A percentile compares a stretch with the other conserved stretches of the same genome.
Evolutionary conservation across 2,888 invertebrate species (phyloP).

Genomic region (Ormyrus nitidulus): DNA sequence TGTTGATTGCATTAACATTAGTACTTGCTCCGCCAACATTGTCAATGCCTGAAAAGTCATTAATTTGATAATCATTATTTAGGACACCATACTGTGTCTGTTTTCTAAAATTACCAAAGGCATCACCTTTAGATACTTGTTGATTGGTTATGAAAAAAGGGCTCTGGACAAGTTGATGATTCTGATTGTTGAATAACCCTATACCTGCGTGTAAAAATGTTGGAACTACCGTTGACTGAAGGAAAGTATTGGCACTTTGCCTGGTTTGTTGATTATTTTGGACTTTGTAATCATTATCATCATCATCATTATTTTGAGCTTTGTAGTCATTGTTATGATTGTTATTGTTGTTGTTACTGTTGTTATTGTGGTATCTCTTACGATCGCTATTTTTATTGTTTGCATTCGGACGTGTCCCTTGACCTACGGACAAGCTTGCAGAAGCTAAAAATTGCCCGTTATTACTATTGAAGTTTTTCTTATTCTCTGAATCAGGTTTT

Average conservation of each 20-base stretch:
- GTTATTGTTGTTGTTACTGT: conserved; percentile 42
- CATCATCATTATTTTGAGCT: conserved; percentile 41
- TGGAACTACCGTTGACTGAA: conserved; percentile 65
- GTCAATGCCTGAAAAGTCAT: conserved; percentile 59
- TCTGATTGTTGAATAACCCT: conserved; percentile 62
- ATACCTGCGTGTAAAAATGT: conserved; percentile 64
- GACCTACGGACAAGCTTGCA: conserved; percentile 66
- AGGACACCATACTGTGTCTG: conserved; percentile 66
- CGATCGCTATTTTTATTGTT: conserved; percentile 19
- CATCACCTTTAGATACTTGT: conserved; percentile 64
- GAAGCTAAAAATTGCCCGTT: conserved; percentile 65
- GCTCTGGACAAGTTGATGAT: conserved; percentile 58
- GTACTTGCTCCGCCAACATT: conserved; percentile 65
- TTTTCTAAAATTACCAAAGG: conserved; percentile 65
- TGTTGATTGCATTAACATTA: conserved; percentile 58
- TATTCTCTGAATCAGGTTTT: conserved; percentile 57
- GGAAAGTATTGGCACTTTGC: conserved; percentile 39
- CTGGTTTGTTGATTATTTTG: conserved; percentile 59
- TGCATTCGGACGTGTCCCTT: conserved; percentile 51
- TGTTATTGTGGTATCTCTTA: conserved; percentile 5
- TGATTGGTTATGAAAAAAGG: conserved; percentile 54
- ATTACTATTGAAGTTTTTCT: conserved; percentile 50
- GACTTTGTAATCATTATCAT: conserved; percentile 57
- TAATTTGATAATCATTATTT: conserved; percentile 62
- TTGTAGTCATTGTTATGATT: conserved; percentile 11